Evolutionary conservation across 2,797 vertebrate species (phyloP), one percentile per base, ranked within the genome.

Genomic region (Petrocephalus sullivani): DNA sequence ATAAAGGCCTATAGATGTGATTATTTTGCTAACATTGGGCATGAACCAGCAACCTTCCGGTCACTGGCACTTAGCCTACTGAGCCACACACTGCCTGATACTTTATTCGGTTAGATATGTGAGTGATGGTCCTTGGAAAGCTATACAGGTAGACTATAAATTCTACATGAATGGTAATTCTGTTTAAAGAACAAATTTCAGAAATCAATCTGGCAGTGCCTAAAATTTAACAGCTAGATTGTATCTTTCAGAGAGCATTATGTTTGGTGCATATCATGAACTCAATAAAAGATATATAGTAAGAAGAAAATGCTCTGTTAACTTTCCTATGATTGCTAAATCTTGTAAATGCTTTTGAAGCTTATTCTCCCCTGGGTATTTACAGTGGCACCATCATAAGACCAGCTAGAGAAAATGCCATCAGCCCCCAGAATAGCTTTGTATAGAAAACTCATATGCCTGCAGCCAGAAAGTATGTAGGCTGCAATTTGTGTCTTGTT

Each of bases 391-490:
- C 23, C n/a, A 51, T 89, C 60, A 54, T 7, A 57, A 16, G 87
- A 85, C 58, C 89, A 87, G 81, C 33, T 75, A 7, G 57, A 86
- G 84, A 87, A 87, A 19, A 23, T 33, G 4, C 49, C 82, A 14
- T 78, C 89, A 87, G 28, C 60, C 87, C 21, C 21, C 53, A 67
- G 82, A 81, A 71, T 58, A 60, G 89, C 51, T 54, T 10, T 87
- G 86, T 83, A 85, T 58, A 87, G 89, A 81, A 89, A 89, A 87
- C 57, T 51, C 46, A 60, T n/a, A 87, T 46, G 14, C 67, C 85
- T 41, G 61, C 81, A 60, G 78, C 78, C 86, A 89, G 87, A 87
- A 54, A 82, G 54, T 53, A 33, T 56, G 82, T 21, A 85, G 89
- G 58, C 56, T 85, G 64, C 71, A 89, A 56, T 58, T 64, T 75